Evolutionary conservation across 2,797 vertebrate species (phyloP).

Genomic region (Florisuga fusca): DNA sequence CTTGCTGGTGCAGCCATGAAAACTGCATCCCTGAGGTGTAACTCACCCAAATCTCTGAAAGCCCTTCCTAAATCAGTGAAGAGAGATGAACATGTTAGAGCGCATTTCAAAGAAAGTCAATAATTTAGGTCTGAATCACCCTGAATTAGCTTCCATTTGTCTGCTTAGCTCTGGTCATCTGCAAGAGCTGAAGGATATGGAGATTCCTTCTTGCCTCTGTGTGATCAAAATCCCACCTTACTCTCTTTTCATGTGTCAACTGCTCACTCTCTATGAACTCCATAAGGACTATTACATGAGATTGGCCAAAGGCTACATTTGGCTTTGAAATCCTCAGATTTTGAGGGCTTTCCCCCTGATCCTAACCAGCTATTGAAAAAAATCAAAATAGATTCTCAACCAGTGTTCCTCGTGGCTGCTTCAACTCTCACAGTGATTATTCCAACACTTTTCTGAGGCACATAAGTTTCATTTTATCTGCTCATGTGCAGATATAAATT

Average conservation of each 20-base stretch:
- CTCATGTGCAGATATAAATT: not conserved
- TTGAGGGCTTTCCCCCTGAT: not conserved
- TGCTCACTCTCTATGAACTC: not conserved
- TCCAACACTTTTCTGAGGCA: not conserved
- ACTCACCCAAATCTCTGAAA: not conserved
- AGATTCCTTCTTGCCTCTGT: not conserved
- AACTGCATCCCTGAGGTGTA: not conserved
- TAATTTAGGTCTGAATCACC: not conserved
- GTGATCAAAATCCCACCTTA: not conserved
- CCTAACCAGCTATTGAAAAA: not conserved
- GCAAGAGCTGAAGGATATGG: not conserved
- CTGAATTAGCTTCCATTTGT: not conserved
- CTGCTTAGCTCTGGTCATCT: not conserved
- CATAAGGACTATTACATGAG: not conserved
- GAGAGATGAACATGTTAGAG: not conserved
- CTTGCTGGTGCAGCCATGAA: not conserved
- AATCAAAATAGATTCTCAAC: not conserved
- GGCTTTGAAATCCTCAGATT: not conserved
- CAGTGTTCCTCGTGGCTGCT: not conserved
- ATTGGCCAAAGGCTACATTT: not conserved
- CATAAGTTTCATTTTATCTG: not conserved
- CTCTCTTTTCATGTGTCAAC: not conserved
- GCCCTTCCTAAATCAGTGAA: not conserved
- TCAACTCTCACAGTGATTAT: not conserved
- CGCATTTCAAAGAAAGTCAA: not conserved